Conservation (phyloP, 1,140 invertebrate species). For the Magallana ariakensis region DNA sequence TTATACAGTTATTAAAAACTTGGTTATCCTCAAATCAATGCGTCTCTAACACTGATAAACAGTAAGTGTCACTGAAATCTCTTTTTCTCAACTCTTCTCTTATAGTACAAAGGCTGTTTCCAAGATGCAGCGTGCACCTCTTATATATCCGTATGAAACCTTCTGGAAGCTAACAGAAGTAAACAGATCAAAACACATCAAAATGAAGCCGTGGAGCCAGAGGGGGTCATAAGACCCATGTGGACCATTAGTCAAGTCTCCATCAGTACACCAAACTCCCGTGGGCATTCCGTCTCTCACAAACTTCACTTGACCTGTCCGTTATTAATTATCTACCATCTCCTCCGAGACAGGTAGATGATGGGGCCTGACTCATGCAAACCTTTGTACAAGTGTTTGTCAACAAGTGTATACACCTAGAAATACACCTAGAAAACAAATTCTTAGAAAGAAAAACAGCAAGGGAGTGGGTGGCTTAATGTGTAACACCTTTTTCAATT, state of each 20-base stretch:
- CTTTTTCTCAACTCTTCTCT: too few species aligned
- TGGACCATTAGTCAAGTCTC: background rate
- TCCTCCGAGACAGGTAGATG: background rate
- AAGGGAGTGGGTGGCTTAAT: background rate
- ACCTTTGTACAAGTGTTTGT: background rate
- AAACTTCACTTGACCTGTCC: background rate
- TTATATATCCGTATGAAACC: slow-evolving; percentile 19
- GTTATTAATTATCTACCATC: slow-evolving; percentile 22
- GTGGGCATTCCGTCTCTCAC: background rate
- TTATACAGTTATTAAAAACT: too few species aligned
- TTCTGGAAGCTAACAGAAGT: slow-evolving; percentile 5
- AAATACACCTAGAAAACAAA: slow-evolving; percentile 2
- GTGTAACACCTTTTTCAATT: background rate
- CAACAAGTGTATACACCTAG: background rate
- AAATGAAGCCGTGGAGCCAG: background rate
- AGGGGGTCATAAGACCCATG: background rate
- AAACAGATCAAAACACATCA: slow-evolving; percentile 31
- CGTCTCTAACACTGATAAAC: too few species aligned
- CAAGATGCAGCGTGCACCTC: background rate
- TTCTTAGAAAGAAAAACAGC: background rate
- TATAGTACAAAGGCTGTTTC: background rate
- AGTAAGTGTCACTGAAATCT: too few species aligned
- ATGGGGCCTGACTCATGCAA: background rate
- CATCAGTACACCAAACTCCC: slow-evolving; percentile 5
- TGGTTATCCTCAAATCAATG: too few species aligned